A percentile compares a stretch with the other conserved stretches of the same genome.
Evolutionary conservation across 2,888 invertebrate species (phyloP).

Genomic region (Ceramica pisi): DNA sequence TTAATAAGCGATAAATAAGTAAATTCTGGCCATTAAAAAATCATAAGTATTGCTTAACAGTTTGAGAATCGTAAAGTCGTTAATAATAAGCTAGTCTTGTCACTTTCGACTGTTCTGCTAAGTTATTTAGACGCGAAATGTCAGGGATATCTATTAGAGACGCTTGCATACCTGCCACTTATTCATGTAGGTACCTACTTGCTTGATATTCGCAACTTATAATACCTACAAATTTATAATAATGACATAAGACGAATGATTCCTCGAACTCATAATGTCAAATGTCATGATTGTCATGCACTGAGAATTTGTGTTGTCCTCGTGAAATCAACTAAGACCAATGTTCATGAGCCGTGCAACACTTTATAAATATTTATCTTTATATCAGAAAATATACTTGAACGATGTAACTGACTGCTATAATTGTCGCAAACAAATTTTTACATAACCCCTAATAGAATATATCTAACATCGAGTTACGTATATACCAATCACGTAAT

Average conservation of each 20-base stretch:
- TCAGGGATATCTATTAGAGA: slow-evolving; percentile 73
- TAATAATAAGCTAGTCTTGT: slow-evolving; percentile 38
- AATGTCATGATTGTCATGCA: slow-evolving; percentile 21
- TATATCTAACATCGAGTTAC: slow-evolving; percentile 62
- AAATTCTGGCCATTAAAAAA: slow-evolving; percentile 30
- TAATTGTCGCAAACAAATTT: slow-evolving; percentile 60
- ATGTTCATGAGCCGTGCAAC: slow-evolving; percentile 26
- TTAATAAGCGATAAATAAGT: slow-evolving; percentile 5
- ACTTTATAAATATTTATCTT: slow-evolving; percentile 36
- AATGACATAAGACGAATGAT: slow-evolving; percentile 41
- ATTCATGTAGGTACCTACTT: slow-evolving; percentile 42
- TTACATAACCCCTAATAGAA: slow-evolving; percentile 63
- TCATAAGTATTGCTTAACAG: slow-evolving; percentile 26
- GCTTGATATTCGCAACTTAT: slow-evolving; percentile 45
- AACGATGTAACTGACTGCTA: slow-evolving; percentile 33
- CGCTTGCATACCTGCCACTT: slow-evolving; percentile 37
- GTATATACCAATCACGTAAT: slow-evolving; percentile 66
- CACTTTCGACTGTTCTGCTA: slow-evolving; percentile 57
- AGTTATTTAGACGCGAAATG: slow-evolving; percentile 70
- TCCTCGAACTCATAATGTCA: slow-evolving; percentile 47
- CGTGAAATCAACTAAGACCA: slow-evolving; percentile 46
- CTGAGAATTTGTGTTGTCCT: slow-evolving; percentile 43
- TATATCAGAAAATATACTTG: slow-evolving; percentile 23
- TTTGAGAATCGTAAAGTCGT: slow-evolving; percentile 38
- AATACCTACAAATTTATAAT: slow-evolving; percentile 39